These are phyloP conservation scores for Larimichthys polyactis DNA, from an alignment of 2,113 vertebrate genomes.

Conservation along the genomic window DNA sequence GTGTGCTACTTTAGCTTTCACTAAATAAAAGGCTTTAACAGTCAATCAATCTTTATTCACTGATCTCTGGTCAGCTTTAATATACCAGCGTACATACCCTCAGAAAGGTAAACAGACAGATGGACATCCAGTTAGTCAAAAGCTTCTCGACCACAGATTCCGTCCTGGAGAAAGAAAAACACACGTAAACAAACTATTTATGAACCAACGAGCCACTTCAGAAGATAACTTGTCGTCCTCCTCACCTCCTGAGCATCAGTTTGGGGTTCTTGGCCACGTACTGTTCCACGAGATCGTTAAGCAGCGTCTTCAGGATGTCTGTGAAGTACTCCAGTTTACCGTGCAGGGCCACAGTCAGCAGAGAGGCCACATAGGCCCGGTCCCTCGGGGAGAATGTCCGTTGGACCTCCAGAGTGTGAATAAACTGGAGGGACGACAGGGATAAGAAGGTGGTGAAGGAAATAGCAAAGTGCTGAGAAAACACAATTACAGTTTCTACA, in stretches of 20 bases:
- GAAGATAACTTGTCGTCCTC: neutral
- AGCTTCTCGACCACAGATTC: conserved; percentile 98
- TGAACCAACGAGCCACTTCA: neutral
- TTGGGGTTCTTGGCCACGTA: conserved; percentile 98
- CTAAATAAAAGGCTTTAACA: neutral
- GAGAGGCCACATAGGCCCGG: conserved; percentile 94
- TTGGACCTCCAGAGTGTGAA: conserved; percentile 96
- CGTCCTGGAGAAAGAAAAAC: conserved; percentile 85
- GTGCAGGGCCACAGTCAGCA: conserved; percentile 94
- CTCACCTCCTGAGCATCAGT: conserved; percentile 95
- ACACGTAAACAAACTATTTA: neutral
- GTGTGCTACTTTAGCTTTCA: too few species aligned
- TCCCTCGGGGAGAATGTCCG: conserved; percentile 95
- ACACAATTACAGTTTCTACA: neutral
- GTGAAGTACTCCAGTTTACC: conserved; percentile 98
- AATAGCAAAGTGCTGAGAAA: neutral
- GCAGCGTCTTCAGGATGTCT: conserved; percentile 95
- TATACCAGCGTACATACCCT: conserved; percentile 83
- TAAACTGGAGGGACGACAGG: conserved; percentile 83
- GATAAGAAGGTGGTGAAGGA: neutral
- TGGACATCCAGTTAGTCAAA: conserved; percentile 99
- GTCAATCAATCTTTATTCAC: neutral
- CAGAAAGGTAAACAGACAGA: conserved; percentile 94
- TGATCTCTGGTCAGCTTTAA: neutral
- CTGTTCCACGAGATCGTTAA: conserved; percentile 94